Evolutionary conservation across 2,113 vertebrate genomes (phyloP).

Genomic region (Prunella himalayana): DNA sequence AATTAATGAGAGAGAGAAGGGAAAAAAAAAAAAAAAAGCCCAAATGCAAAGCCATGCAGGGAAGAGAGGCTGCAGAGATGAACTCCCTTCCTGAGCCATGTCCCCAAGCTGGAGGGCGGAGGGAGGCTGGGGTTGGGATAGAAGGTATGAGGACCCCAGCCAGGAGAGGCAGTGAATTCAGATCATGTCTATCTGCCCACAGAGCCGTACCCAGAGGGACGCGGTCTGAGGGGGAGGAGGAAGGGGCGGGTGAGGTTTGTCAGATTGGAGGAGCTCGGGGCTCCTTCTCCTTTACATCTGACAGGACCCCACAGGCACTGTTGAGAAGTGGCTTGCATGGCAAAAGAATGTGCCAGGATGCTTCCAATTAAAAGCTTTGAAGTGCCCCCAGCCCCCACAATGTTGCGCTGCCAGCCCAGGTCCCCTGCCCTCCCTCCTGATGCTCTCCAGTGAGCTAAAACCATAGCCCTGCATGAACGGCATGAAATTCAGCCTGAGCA

Average conservation of each 20-base stretch:
- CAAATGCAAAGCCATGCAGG: slow-evolving; percentile 22
- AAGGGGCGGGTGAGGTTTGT: slow-evolving; percentile 39
- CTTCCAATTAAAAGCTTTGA: slow-evolving; percentile 11
- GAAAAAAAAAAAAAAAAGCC: neutral
- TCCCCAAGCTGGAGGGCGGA: neutral
- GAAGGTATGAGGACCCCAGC: slow-evolving; percentile 1
- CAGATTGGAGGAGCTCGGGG: slow-evolving; percentile 3
- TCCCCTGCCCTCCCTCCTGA: neutral
- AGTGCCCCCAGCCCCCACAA: neutral
- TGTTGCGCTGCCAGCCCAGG: neutral
- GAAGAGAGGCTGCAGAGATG: slow-evolving; percentile 33
- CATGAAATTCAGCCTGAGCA: neutral
- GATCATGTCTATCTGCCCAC: slow-evolving; percentile 53
- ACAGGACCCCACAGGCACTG: slow-evolving; percentile 31
- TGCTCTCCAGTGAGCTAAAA: neutral
- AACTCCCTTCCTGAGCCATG: neutral
- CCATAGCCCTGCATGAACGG: neutral
- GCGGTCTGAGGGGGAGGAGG: slow-evolving; percentile 19
- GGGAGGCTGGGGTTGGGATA: neutral
- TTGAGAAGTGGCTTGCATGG: neutral
- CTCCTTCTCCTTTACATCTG: slow-evolving; percentile 29
- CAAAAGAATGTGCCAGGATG: slow-evolving; percentile 19
- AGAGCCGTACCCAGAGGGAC: slow-evolving; percentile 2
- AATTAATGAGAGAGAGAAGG: slow-evolving; percentile 47
- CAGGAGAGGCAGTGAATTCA: slow-evolving; percentile 16